Evolutionary conservation across 1,140 invertebrate genomes (phyloP).

Genomic region (Drosophila athabasca): DNA sequence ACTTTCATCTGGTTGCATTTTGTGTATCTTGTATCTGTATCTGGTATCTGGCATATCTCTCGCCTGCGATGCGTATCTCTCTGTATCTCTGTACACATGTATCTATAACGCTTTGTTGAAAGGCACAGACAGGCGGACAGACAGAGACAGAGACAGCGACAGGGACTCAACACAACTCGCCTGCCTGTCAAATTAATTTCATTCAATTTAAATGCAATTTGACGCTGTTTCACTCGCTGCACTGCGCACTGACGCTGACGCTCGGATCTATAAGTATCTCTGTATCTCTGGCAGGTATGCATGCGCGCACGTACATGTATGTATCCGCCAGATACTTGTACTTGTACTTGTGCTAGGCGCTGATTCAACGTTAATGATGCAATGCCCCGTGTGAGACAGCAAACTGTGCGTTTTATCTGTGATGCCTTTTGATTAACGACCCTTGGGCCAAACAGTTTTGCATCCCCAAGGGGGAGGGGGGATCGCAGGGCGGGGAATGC

Average conservation of each 20-base stretch:
- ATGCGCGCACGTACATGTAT: slow-evolving; percentile 8
- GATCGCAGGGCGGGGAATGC: background rate
- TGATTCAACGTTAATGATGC: slow-evolving; percentile 71
- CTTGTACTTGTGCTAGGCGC: slow-evolving; percentile 16
- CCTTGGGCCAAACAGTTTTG: slow-evolving; percentile 57
- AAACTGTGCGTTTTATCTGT: slow-evolving; percentile 73
- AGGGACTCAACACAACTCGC: slow-evolving; percentile 66
- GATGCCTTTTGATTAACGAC: slow-evolving; percentile 73
- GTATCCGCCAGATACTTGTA: slow-evolving; percentile 12
- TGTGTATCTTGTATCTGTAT: slow-evolving; percentile 47
- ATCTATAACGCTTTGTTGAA: slow-evolving; percentile 73
- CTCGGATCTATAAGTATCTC: slow-evolving; percentile 45
- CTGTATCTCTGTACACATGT: slow-evolving; percentile 56
- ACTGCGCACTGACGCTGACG: slow-evolving; percentile 36
- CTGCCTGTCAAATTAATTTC: slow-evolving; percentile 80
- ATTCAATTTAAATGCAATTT: slow-evolving; percentile 81
- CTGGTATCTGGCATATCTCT: slow-evolving; percentile 26
- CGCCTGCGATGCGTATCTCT: slow-evolving; percentile 3
- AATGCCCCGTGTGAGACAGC: slow-evolving; percentile 65
- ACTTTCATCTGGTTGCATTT: slow-evolving; percentile 62
- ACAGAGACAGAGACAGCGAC: background rate
- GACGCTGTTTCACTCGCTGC: slow-evolving; percentile 70
- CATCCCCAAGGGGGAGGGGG: slow-evolving; percentile 9
- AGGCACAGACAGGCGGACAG: slow-evolving; percentile 32
- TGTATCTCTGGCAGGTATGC: slow-evolving; percentile 65